Evolutionary conservation across 2,888 invertebrate species (phyloP).

Genomic region (Cephus pygmeus): DNA sequence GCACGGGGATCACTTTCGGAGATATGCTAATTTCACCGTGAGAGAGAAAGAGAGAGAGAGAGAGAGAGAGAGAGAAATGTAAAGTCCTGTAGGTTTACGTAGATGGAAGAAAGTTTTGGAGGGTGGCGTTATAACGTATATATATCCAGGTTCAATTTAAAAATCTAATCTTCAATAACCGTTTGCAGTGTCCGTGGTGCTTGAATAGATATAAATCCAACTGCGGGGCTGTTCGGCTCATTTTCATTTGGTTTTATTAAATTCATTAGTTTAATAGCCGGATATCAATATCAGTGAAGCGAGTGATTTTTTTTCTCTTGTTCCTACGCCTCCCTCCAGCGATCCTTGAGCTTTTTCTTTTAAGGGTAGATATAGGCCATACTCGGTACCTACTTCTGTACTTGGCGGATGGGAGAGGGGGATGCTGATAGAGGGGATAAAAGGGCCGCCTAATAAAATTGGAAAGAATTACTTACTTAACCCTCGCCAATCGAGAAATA

Average conservation of each 20-base stretch:
- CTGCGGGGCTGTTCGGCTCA: slow-evolving; percentile 41
- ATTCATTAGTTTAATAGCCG: slow-evolving; percentile 65
- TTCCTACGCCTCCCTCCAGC: slow-evolving; percentile 15
- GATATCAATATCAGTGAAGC: slow-evolving; percentile 62
- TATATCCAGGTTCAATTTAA: slow-evolving; percentile 62
- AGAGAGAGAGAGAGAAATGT: slow-evolving; percentile 18
- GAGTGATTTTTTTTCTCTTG: slow-evolving; percentile 52
- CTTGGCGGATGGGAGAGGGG: not conserved
- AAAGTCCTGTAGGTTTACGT: not conserved
- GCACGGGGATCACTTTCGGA: slow-evolving; percentile 62
- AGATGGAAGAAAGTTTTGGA: not conserved
- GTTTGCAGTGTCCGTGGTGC: slow-evolving; percentile 45
- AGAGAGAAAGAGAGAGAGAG: slow-evolving; percentile 16
- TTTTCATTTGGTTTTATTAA: slow-evolving; percentile 64
- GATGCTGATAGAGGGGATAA: not conserved
- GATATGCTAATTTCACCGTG: slow-evolving; percentile 63
- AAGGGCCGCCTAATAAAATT: slow-evolving; percentile 54
- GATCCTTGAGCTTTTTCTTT: slow-evolving; percentile 37
- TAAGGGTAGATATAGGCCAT: not conserved
- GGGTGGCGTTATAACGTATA: slow-evolving; percentile 20
- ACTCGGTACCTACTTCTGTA: not conserved
- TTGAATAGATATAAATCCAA: slow-evolving; percentile 28
- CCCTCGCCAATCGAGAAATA: slow-evolving; percentile 37
- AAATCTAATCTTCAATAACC: slow-evolving; percentile 66
- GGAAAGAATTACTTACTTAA: slow-evolving; percentile 58